Evolutionary conservation across 2,888 invertebrate species (phyloP).

Genomic region (Pomacea canaliculata): DNA sequence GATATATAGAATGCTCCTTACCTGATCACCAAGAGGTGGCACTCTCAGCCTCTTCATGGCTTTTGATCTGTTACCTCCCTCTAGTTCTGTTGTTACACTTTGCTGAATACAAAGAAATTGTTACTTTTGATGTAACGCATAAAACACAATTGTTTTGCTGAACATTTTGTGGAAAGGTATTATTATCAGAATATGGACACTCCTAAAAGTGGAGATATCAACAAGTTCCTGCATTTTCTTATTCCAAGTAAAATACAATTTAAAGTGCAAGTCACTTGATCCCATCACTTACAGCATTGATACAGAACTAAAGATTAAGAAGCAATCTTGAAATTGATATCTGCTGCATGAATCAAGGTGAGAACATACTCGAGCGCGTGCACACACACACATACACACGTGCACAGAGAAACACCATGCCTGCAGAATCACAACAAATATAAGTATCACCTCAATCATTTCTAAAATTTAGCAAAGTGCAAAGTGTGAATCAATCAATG

Average conservation of each 20-base stretch:
- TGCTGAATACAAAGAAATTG: constrained; percentile 50
- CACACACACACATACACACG: neutral
- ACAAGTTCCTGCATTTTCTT: no score
- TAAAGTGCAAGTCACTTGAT: no score
- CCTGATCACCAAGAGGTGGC: constrained; percentile 94
- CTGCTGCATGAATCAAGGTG: no score
- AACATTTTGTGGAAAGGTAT: neutral
- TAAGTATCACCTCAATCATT: no score
- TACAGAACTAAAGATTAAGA: no score
- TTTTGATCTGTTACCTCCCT: constrained; percentile 93
- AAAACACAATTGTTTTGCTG: neutral
- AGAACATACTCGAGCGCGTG: no score
- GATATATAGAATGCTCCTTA: constrained; percentile 29
- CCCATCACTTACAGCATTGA: no score
- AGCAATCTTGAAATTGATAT: no score
- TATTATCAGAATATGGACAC: neutral
- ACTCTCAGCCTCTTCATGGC: constrained; percentile 98
- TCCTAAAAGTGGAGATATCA: neutral
- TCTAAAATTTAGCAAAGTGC: no score
- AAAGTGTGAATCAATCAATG: no score
- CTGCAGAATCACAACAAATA: no score
- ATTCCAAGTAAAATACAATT: no score
- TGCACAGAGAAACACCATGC: neutral
- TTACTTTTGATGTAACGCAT: neutral
- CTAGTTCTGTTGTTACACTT: constrained; percentile 72